Conservation (phyloP, 1,140 invertebrate species). For the Meloidogyne hapla region DNA sequence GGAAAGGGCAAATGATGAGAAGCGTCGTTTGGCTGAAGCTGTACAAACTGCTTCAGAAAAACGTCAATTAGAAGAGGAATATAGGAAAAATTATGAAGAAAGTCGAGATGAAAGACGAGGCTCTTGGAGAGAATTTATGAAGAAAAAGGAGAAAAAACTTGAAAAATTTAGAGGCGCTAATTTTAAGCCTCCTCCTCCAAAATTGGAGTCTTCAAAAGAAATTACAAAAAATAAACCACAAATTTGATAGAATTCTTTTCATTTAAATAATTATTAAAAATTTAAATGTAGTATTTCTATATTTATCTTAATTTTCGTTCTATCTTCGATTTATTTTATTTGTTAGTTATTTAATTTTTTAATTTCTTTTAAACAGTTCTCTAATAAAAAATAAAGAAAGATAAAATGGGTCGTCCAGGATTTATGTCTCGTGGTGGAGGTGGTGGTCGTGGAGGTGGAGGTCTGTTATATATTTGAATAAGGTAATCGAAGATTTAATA, state of each 20-base stretch:
- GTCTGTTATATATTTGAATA: not conserved
- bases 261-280: not conserved
- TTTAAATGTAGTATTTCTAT: too few relatives aligned
- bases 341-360: not conserved
- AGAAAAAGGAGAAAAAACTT: conserved; percentile 47
- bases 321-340: not conserved
- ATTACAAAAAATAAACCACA: not conserved
- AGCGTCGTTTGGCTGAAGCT: conserved; percentile 54
- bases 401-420: conserved; percentile 46
- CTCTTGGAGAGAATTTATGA: conserved; percentile 44
- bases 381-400: not conserved
- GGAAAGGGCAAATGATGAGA: conserved; percentile 62
- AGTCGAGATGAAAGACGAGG: conserved; percentile 58
- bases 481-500: not conserved
- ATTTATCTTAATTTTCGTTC: conserved; percentile 7
- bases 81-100: conserved; percentile 63
- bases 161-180: conserved; percentile 43
- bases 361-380: not conserved
- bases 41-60: conserved; percentile 52
- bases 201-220: conserved; percentile 40
- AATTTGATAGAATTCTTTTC: conserved; percentile 22
- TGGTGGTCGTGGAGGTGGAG: conserved; percentile 23
- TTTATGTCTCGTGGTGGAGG: conserved; percentile 41
- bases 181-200: conserved; percentile 38
- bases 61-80: conserved; percentile 61